Base-by-base conservation (phyloP, 2,113 vertebrate species). In the Microtus ochrogaster region DNA sequence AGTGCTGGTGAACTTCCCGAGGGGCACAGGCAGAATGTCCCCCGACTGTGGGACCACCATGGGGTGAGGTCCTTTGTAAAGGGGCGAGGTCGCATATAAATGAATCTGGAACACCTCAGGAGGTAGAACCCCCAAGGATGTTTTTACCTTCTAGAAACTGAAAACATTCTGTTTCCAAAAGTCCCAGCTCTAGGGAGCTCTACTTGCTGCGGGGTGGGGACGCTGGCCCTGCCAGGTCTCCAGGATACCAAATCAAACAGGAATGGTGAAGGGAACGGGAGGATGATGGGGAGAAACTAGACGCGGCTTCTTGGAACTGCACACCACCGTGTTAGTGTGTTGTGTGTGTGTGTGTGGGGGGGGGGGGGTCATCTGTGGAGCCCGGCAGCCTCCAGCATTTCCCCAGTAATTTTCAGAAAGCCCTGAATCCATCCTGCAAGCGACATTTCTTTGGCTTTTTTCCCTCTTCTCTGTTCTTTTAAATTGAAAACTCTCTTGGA, bases 11-110 rank as follows among this genome's bases (percentile, higher is more conserved):
- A 1, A 39, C 39, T 5, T 70, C 44, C 21, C 21, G 16, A 87
- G 47, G 33, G 44, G 12, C 44, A 0, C 2, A 36, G 1, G 0
- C 21, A 0, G 0, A 33, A 8, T 21, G 5, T 41, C 0, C 0
- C 4, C 49, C 17, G 79, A 19, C 16, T 10, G 8, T 2, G 33
- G 26, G n/a, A 39, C 26, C 3, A 9, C 11, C 7, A 0, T 1
- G 41, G 14, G 10, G 10, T 68, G 63, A 28, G 41, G 28, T 16
- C 22, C 21, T 58, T 58, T 58, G 58, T 21, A 58, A 58, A 58
- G 41, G 14, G 17, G 10, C 24, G 63, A 28, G n/a, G 28, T 12
- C 14, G 36, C 70, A 28, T 11, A 3, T 3, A 58, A 41, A 28
- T 0, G 21, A 66, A 24, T 63, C 63, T 33, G 55, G 12, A 68